Base-by-base conservation (phyloP, 1,140 invertebrate species). In the Drosophila pectinifera region DNA sequence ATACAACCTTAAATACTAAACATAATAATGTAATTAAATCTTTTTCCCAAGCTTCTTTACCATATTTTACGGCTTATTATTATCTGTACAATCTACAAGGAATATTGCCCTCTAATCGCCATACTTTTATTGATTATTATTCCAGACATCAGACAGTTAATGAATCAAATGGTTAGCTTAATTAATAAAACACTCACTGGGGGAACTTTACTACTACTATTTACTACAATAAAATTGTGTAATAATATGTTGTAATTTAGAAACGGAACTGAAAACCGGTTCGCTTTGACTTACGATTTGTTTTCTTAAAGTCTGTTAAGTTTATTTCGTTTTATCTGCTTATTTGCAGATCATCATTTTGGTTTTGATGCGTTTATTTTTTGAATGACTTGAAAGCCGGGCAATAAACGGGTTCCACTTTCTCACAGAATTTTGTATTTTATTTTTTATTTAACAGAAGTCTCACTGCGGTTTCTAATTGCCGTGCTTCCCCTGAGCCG, bases 331-430 rank as follows among this genome's bases (percentile, higher is more conserved):
- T 38, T 69, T 38, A 26, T 10, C 3, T 1, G 13, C 1, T 4
- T 16, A 61, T 62, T 14, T n/a, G 4, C 13, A 7, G 7, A 48
- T 51, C 34, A 54, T 38, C 8, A 51, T 31, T 22, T 28, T 28
- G 34, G 16, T 22, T 61, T 56, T 31, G 16, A 24, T 1, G 22
- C 10, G 28, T 20, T 53, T 18, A 34, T 34, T 59, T 61, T 61
- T 49, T 24, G 16, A 42, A 51, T 45, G 41, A 61, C 28, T 63
- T 16, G 26, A 42, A 59, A 26, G 14, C 13, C 13, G 42, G 10
- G 20, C 24, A 42, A 7, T 6, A 73, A 74, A 75, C 72, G 1
- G 16, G 72, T 75, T 75, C 49, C 5, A 56, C 45, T 64, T 64
- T 51, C 38, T 38, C 14, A 51, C 18, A 38, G 10, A 10, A 14